Conservation (phyloP, 92 coral and sea anemone species). For the Phenganax marumi region DNA sequence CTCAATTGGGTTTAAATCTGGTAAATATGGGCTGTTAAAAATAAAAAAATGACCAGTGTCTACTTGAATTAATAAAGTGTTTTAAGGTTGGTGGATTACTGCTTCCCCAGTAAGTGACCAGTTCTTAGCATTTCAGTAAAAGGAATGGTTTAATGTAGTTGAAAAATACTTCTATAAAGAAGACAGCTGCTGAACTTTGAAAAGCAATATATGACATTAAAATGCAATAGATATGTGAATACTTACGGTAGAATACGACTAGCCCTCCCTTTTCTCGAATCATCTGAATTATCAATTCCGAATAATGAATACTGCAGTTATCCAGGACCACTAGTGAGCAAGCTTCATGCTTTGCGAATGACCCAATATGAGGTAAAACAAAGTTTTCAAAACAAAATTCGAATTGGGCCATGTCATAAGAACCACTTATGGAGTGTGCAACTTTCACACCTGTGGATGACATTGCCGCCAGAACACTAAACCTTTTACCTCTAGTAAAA, state of each 20-base stretch:
- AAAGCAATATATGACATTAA: no score
- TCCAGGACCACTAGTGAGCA: constrained; percentile 52
- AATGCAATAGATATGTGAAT: not conserved
- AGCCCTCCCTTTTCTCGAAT: constrained; percentile 56
- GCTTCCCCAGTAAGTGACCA: no score
- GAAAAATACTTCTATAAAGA: no score
- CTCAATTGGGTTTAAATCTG: constrained; percentile 22
- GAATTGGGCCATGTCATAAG: constrained; percentile 47
- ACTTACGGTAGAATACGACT: constrained; percentile 52
- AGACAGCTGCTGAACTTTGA: no score
- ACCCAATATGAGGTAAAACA: constrained; percentile 48
- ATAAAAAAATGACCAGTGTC: not conserved
- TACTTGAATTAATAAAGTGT: no score
- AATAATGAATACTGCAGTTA: constrained; percentile 54
- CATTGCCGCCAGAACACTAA: constrained; percentile 47
- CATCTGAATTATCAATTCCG: constrained; percentile 27
- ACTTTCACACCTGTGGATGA: constrained; percentile 29
- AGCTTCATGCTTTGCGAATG: constrained; percentile 22
- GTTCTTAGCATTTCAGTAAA: no score
- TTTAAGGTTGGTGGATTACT: no score
- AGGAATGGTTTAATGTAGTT: not conserved
- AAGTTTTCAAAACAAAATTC: constrained; percentile 35
- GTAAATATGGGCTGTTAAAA: constrained; percentile 5
- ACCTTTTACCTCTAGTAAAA: constrained; percentile 48
- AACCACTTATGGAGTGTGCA: constrained; percentile 40